Conservation (phyloP, 1,140 invertebrate genomes). For the Diorhabda sublineata region DNA sequence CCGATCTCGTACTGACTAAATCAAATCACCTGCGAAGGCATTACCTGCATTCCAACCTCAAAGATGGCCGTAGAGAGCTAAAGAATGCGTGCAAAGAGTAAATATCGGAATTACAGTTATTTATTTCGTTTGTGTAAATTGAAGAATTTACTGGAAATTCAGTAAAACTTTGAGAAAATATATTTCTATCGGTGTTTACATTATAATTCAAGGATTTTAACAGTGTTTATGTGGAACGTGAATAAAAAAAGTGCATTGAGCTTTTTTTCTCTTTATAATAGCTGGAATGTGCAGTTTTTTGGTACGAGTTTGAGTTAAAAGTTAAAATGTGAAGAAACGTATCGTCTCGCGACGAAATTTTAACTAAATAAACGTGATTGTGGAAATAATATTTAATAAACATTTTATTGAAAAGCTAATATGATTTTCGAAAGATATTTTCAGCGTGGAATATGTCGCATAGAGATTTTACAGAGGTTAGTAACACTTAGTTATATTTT, state of each 20-base stretch:
- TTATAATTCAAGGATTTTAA: background rate
- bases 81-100: slow-evolving; percentile 35
- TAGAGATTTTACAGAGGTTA: slow-evolving; percentile 45
- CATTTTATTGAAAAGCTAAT: background rate
- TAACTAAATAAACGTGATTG: background rate
- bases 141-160: background rate
- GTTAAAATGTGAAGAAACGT: too few relatives aligned
- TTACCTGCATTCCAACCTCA: slow-evolving; percentile 34
- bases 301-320: background rate
- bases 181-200: too few relatives aligned
- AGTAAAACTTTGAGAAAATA: background rate
- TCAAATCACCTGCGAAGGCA: slow-evolving; percentile 23
- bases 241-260: background rate
- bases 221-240: background rate
- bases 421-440: slow-evolving; percentile 6
- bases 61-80: slow-evolving; percentile 31
- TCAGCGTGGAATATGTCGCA: slow-evolving; percentile 39
- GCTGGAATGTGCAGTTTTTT: background rate
- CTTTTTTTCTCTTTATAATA: background rate
- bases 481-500: slow-evolving; percentile 17
- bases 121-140: slow-evolving; percentile 7
- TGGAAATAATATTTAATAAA: background rate
- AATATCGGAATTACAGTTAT: slow-evolving; percentile 29
- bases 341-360: too few relatives aligned
- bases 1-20: slow-evolving; percentile 12